phyloP scores from a whole-genome alignment of 1,140 invertebrate species.

The Bombus huntii region DNA sequence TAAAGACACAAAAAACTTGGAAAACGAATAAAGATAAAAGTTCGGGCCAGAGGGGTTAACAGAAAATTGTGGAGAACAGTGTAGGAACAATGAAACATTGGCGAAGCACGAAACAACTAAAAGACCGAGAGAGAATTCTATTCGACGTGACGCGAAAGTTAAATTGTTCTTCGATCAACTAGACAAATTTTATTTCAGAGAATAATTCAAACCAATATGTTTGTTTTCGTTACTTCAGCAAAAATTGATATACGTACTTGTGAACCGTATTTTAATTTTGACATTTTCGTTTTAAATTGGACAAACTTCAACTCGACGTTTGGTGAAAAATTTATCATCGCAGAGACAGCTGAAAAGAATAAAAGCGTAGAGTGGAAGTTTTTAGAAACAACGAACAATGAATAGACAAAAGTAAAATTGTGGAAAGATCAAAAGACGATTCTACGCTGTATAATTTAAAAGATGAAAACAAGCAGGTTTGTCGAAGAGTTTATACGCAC shows the following conservation, averaged over 20 bases:
- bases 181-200: not conserved
- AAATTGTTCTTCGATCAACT: constrained; percentile 26
- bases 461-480: constrained; percentile 13
- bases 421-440: not conserved
- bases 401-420: not conserved
- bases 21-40: not conserved
- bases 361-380: not conserved
- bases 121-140: constrained; percentile 17
- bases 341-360: not conserved
- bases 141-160: constrained; percentile 19
- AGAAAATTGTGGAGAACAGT: not conserved
- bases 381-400: not conserved
- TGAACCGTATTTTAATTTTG: not conserved
- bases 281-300: not conserved
- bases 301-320: not conserved
- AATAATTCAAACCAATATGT: constrained; percentile 1
- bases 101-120: constrained; percentile 26
- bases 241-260: not conserved
- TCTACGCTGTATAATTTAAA: constrained; percentile 20
- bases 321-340: not conserved
- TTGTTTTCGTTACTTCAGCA: not conserved
- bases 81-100: constrained; percentile 27
- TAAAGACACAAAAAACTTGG: constrained; percentile 1
- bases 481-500: not conserved
- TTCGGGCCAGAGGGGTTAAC: not conserved